These are phyloP conservation scores for Loripinus fragilis DNA, from an alignment of 2,888 invertebrate genomes.

Conservation along the genomic window DNA sequence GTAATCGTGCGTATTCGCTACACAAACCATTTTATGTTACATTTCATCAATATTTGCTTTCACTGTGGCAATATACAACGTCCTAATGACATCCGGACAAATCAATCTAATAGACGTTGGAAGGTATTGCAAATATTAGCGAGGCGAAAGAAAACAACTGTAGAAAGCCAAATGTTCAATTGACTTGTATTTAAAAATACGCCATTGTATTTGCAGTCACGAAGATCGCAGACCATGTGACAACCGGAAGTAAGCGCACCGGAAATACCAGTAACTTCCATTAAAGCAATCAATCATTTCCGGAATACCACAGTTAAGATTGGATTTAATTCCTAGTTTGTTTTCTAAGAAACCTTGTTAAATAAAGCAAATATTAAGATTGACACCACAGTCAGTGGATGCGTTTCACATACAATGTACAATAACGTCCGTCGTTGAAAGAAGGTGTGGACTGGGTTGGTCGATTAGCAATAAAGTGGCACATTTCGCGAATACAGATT, in stretches of 20 bases:
- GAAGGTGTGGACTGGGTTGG: too few relatives aligned
- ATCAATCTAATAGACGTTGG: constrained; percentile 55
- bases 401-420: too few relatives aligned
- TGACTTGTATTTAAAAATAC: constrained; percentile 55
- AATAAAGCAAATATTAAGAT: constrained; percentile 12
- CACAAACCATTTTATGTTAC: constrained; percentile 53
- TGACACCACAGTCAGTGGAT: neutral
- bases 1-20: constrained; percentile 56
- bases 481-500: too few relatives aligned
- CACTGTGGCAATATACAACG: constrained; percentile 54
- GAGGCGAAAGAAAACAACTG: constrained; percentile 62
- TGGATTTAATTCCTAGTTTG: constrained; percentile 14
- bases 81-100: constrained; percentile 63
- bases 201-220: constrained; percentile 62
- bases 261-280: constrained; percentile 73
- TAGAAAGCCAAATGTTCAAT: constrained; percentile 56
- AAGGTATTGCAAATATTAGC: constrained; percentile 66
- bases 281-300: constrained; percentile 68
- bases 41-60: constrained; percentile 61
- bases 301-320: constrained; percentile 38
- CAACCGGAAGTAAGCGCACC: constrained; percentile 64
- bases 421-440: too few relatives aligned
- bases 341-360: constrained; percentile 14
- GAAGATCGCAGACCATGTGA: constrained; percentile 57
- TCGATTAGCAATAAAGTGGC: too few relatives aligned